phyloP scores from a whole-genome alignment of 2,888 invertebrate genomes.

The Lasioglossum morio region DNA sequence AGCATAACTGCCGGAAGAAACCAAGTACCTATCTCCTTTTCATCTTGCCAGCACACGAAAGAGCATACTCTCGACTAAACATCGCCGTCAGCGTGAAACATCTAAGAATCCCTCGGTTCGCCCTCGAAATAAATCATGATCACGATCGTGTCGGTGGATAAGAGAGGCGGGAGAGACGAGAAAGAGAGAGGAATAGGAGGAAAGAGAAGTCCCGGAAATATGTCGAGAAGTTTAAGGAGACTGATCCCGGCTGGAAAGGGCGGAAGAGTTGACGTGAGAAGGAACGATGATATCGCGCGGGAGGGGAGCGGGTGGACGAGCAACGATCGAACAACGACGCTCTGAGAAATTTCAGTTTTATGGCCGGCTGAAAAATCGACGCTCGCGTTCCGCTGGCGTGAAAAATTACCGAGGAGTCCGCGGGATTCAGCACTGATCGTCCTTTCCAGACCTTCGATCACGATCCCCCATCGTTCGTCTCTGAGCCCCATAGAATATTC shows the following conservation, averaged over 20 bases:
- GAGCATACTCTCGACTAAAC: slow-evolving; percentile 7
- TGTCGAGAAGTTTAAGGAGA: slow-evolving; percentile 70
- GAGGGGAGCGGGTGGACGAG: slow-evolving; percentile 18
- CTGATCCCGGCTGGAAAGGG: slow-evolving; percentile 40
- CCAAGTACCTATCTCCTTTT: neutral
- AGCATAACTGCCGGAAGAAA: neutral
- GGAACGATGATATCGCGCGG: slow-evolving; percentile 43
- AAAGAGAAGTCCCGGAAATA: slow-evolving; percentile 62
- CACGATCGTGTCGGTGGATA: slow-evolving; percentile 18
- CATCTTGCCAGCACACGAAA: neutral
- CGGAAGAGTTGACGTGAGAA: slow-evolving; percentile 55
- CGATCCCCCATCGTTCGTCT: slow-evolving; percentile 10
- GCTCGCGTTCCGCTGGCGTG: slow-evolving; percentile 70
- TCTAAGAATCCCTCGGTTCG: neutral
- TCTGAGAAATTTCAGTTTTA: slow-evolving; percentile 79
- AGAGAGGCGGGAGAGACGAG: slow-evolving; percentile 1
- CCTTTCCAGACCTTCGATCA: slow-evolving; percentile 49
- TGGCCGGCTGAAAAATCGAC: slow-evolving; percentile 77
- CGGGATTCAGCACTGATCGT: slow-evolving; percentile 61
- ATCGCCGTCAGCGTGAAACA: neutral
- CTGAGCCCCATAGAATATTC: slow-evolving; percentile 16
- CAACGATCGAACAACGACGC: slow-evolving; percentile 63
- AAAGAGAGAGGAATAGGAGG: neutral
- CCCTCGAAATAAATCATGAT: slow-evolving; percentile 50
- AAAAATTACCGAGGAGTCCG: slow-evolving; percentile 77